Evolutionary conservation across 2,888 invertebrate species (phyloP).

Genomic region (Drosophila sordidula): DNA sequence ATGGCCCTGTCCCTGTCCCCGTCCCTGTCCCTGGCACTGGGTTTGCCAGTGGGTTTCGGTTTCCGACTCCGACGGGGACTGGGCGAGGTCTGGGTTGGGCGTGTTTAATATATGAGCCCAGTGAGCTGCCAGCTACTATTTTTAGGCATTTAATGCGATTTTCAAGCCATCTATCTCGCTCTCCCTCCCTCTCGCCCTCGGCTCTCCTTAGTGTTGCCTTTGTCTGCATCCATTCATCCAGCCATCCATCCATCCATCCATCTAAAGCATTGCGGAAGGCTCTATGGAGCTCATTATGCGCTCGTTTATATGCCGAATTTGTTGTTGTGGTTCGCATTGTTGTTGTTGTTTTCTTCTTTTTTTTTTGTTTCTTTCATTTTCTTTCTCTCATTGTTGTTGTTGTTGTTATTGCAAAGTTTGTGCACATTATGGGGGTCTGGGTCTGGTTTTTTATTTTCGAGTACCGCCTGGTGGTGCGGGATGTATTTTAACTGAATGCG

Average conservation of each 20-base stretch:
- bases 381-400: conserved; percentile 16
- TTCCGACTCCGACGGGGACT: background rate
- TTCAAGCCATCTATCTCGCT: conserved; percentile 25
- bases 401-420: conserved; percentile 44
- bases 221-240: conserved; percentile 21
- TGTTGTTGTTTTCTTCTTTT: conserved; percentile 21
- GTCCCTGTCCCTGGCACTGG: conserved; percentile 1
- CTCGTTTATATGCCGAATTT: conserved; percentile 81
- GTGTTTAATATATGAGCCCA: conserved; percentile 72
- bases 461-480: conserved; percentile 34
- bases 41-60: background rate
- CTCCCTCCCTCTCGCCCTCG: background rate
- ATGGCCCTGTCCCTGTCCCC: conserved; percentile 21
- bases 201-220: background rate
- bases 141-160: conserved; percentile 78
- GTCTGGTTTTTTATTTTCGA: conserved; percentile 15
- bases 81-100: conserved; percentile 44
- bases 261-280: conserved; percentile 55
- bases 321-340: conserved; percentile 64
- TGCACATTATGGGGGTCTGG: conserved; percentile 72
- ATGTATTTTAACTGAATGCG: conserved; percentile 52
- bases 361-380: background rate
- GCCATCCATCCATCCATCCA: conserved; percentile 42
- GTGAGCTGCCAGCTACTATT: conserved; percentile 54
- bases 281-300: conserved; percentile 78